Base-by-base conservation (phyloP, 2,888 invertebrate genomes). In the Ophion costatus region DNA sequence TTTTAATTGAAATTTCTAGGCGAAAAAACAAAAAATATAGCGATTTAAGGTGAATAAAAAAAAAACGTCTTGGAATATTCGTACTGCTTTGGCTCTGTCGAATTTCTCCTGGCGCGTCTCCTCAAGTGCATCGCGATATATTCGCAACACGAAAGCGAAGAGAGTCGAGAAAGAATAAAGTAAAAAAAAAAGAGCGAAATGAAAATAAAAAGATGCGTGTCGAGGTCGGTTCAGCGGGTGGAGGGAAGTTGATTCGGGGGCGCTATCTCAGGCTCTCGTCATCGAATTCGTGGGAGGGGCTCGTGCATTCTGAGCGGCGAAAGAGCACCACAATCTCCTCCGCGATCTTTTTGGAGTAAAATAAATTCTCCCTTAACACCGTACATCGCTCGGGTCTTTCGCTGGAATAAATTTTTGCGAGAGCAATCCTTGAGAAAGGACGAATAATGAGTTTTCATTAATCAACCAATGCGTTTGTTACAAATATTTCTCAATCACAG, bases 161-260 rank as follows among this genome's bases (percentile, higher is more conserved):
- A 63, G 33, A 59, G 11, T 56, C 66, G 77, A 51, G 69, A 69
- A 24, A 24, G 17, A 64, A 64, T 17, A 17, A 64, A 64, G 24
- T 33, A 33, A 64, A 64, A 59, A 38, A 17, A 73, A 38, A 59
- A 73, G 14, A 59, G 11, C 51, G 51, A 70, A 56, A 51, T 51
- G 14, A 51, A 51, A 51, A 51, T 51, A 51, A 71, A 71, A 33
- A 45, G n/a, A 71, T 51, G 90, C 90, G 91, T 91, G 91, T 91
- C 91, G 91, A 91, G 91, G 91, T 90, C 91, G 90, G 87, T 84
- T 87, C 80, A 80, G 76, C 84, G 83, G 82, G 83, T 85, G 82
- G 85, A 85, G 86, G 85, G 80, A 86, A 83, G 83, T 87, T 86
- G 83, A 80, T 85, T 82, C 74, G 80, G 80, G 69, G 74, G 77